Evolutionary conservation across 2,797 vertebrate genomes (phyloP).

Genomic region (Neosilurus mollespiculum): DNA sequence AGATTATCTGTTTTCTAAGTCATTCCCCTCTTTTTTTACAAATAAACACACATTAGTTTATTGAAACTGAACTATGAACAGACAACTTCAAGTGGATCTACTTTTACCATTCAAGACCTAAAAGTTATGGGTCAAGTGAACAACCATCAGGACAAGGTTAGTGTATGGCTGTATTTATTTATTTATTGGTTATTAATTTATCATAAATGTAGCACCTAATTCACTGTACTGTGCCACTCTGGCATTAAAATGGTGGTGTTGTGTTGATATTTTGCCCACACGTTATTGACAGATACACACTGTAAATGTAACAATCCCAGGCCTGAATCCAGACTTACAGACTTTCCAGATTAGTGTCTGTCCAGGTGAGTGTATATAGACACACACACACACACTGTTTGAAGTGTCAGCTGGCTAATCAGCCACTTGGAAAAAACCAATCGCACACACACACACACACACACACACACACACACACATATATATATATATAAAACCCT

Average conservation of each 20-base stretch:
- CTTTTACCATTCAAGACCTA: constrained; percentile 75
- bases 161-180: constrained; percentile 24
- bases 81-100: constrained; percentile 60
- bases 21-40: background rate
- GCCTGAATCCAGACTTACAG: constrained; percentile 40
- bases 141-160: constrained; percentile 80
- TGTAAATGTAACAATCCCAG: constrained; percentile 46
- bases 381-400: too few relatives aligned
- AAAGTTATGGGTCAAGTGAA: constrained; percentile 76
- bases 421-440: too few relatives aligned
- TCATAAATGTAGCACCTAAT: background rate
- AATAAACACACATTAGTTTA: constrained; percentile 65
- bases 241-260: background rate
- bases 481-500: too few relatives aligned
- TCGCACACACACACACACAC: too few relatives aligned
- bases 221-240: background rate
- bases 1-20: background rate
- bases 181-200: background rate
- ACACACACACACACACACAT: too few relatives aligned
- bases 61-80: constrained; percentile 75
- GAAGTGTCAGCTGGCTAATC: too few relatives aligned
- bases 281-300: constrained; percentile 45
- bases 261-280: background rate
- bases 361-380: constrained; percentile 41
- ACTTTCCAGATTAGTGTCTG: constrained; percentile 38